These are phyloP conservation scores for Netelia melanura DNA, from an alignment of 2,888 invertebrate genomes.

Conservation along the genomic window DNA sequence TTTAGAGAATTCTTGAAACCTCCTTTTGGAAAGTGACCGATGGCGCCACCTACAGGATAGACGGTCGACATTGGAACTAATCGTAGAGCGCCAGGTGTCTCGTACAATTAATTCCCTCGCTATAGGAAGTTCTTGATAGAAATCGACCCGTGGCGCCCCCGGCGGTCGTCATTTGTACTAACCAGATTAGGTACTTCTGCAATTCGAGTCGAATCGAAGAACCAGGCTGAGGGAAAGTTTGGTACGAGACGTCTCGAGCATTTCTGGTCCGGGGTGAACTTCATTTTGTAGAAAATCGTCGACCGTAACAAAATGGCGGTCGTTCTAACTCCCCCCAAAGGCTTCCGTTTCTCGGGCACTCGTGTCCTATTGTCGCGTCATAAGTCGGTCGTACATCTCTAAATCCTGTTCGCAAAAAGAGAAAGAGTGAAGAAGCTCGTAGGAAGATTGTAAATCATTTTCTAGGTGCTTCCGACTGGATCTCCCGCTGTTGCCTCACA, in stretches of 20 bases:
- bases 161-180: too few relatives aligned
- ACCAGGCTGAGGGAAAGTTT: neutral
- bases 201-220: neutral
- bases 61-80: too few relatives aligned
- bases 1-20: too few relatives aligned
- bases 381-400: slow-evolving; percentile 27
- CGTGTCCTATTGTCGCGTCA: slow-evolving; percentile 43
- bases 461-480: slow-evolving; percentile 56
- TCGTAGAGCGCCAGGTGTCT: too few relatives aligned
- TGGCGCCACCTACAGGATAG: too few relatives aligned
- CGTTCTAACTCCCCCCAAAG: slow-evolving; percentile 34
- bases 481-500: slow-evolving; percentile 57
- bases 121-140: too few relatives aligned
- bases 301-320: slow-evolving; percentile 52
- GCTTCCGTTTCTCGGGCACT: slow-evolving; percentile 69
- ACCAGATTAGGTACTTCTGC: too few relatives aligned
- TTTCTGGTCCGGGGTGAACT: slow-evolving; percentile 27
- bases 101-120: too few relatives aligned
- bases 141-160: too few relatives aligned
- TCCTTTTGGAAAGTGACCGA: too few relatives aligned
- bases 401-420: slow-evolving; percentile 42
- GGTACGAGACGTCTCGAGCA: slow-evolving; percentile 36
- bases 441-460: slow-evolving; percentile 64
- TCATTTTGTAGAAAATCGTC: slow-evolving; percentile 47
- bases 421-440: slow-evolving; percentile 9